Evolutionary conservation across 2,113 vertebrate species (phyloP).

Genomic region (Dinomys branickii): DNA sequence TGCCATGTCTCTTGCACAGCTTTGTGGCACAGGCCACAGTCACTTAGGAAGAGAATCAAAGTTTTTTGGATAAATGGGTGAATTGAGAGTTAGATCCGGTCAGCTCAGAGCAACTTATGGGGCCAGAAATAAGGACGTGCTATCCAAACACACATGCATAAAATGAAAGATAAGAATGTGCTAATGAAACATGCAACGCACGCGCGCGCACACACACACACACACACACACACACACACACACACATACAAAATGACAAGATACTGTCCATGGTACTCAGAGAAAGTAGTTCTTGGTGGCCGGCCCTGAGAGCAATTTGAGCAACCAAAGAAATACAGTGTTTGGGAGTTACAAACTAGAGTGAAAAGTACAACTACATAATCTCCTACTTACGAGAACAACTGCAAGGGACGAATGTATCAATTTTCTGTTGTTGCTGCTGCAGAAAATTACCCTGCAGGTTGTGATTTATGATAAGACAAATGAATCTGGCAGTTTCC

Average conservation of each 20-base stretch:
- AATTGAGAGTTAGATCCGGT: background rate
- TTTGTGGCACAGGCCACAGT: background rate
- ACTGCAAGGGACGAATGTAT: background rate
- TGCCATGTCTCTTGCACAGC: background rate
- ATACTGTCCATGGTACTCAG: background rate
- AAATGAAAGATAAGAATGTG: background rate
- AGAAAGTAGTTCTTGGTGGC: background rate
- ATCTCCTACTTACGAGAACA: background rate
- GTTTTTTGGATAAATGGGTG: background rate
- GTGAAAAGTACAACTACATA: no score
- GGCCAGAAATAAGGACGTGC: no score
- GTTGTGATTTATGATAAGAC: background rate
- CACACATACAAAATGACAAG: background rate
- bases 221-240: background rate
- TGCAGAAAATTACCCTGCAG: no score
- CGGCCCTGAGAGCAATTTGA: background rate
- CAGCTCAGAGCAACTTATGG: background rate
- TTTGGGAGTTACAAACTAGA: fast-evolving
- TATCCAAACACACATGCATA: background rate
- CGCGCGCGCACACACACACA: background rate
- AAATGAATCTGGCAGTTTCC: fast-evolving
- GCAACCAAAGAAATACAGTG: fast-evolving
- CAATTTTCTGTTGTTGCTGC: fast-evolving
- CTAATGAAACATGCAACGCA: background rate
- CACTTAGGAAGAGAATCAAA: background rate